These are phyloP conservation scores for Lamellibrachia columna DNA, from an alignment of 2,888 invertebrate genomes.

Conservation along the genomic window DNA sequence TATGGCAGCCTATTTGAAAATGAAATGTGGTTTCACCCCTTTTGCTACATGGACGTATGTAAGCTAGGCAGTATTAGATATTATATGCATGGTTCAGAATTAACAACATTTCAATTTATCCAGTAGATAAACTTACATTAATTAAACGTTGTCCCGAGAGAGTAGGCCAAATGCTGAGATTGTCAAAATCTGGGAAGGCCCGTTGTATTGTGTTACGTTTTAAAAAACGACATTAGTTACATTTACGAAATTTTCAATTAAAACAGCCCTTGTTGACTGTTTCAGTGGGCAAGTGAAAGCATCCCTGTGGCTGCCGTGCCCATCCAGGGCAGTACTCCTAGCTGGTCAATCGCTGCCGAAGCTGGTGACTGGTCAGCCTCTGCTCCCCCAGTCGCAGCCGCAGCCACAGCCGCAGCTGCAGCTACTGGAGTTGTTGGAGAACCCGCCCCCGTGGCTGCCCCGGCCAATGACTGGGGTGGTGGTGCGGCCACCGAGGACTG, in stretches of 20 bases:
- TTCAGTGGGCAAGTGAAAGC: conserved; percentile 58
- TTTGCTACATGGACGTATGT: too few relatives aligned
- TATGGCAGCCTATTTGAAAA: too few relatives aligned
- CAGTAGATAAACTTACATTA: too few relatives aligned
- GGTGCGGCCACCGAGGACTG: conserved; percentile 38
- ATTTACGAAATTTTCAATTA: not conserved
- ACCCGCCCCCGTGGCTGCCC: not conserved
- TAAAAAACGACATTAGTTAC: too few relatives aligned
- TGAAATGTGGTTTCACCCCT: too few relatives aligned
- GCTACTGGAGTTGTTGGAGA: not conserved
- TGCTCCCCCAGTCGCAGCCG: conserved; percentile 21
- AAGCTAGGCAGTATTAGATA: too few relatives aligned
- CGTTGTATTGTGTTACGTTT: too few relatives aligned
- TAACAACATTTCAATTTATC: too few relatives aligned
- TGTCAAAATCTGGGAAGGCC: too few relatives aligned
- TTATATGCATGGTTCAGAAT: too few relatives aligned
- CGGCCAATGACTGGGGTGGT: conserved; percentile 38
- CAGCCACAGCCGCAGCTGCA: not conserved
- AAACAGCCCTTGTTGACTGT: not conserved
- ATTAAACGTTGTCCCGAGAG: too few relatives aligned
- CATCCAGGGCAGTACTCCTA: conserved; percentile 40
- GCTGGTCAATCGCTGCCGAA: conserved; percentile 31
- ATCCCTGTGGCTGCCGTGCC: conserved; percentile 45
- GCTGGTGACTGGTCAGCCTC: conserved; percentile 37
- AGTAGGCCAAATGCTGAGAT: too few relatives aligned